Evolutionary conservation across 2,888 invertebrate species (phyloP), one percentile per base, ranked within the genome.

Genomic region (Toxonevra muliebris): DNA sequence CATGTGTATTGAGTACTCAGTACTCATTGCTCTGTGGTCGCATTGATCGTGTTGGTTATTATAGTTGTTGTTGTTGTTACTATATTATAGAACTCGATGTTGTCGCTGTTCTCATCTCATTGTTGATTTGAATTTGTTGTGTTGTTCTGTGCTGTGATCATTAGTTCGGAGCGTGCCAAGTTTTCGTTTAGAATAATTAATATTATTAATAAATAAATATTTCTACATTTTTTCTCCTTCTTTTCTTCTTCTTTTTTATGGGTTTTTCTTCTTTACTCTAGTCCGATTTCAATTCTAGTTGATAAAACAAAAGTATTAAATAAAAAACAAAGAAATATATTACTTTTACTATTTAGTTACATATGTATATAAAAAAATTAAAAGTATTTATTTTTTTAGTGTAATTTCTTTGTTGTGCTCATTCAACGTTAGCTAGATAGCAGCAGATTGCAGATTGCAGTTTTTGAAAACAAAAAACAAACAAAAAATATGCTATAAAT

Each of bases 131-230:
- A 48, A 40, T 12, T 61, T 13, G 12, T 30, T 61, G 60, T 52
- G 30, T 62, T 63, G 53, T 41, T 63, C 55, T 61, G 63, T 15
- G 55, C 55, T 60, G 45, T 63, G 70, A 70, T 70, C 70, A 69
- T 64, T 71, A 64, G 57, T 55, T 68, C 20, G 60, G n/a, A 63
- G 69, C 71, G 69, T 71, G 69, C 41, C 42, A 50, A 15, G 13
- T n/a, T 52, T 61, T 54, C 53, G 53, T 30, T 62, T 60, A 48
- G 45, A 19, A 45, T 66, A 50, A 58, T 50, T 42, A 12, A 64
- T 40, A 59, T 68, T 50, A 48, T 61, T 30, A 15, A 60, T 60
- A n/a, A 63, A 55, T 30, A 17, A 3, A 43, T 55, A 42, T 11
- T 57, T 58, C 57, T 57, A 13, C 42, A 15, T 41, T 19, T 48